Evolutionary conservation across 2,113 vertebrate species (phyloP).

Genomic region (Fulica atra): DNA sequence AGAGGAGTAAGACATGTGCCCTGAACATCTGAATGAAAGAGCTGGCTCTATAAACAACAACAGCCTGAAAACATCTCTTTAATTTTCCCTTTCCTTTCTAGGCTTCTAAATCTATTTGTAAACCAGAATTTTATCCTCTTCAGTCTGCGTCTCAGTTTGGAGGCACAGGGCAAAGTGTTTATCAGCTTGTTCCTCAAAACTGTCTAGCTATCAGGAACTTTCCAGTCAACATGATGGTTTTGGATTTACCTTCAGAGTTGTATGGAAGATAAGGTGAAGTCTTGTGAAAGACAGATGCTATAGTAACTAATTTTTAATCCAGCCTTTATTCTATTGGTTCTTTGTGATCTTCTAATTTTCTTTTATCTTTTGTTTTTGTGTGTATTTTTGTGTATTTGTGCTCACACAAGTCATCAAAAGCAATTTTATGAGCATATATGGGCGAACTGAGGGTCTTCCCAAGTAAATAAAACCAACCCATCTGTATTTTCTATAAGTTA

Average conservation of each 20-base stretch:
- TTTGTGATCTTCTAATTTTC: neutral
- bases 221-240: neutral
- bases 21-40: neutral
- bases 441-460: neutral
- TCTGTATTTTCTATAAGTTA: neutral
- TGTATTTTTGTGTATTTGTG: neutral
- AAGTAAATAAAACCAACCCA: neutral
- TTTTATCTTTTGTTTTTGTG: neutral
- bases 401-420: neutral
- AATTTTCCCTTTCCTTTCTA: neutral
- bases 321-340: neutral
- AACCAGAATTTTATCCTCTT: neutral
- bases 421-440: neutral
- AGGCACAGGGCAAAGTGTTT: neutral
- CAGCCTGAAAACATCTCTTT: neutral
- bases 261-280: neutral
- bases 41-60: neutral
- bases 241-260: neutral
- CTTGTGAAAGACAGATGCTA: neutral
- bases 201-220: neutral
- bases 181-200: neutral
- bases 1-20: neutral
- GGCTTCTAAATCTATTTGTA: neutral
- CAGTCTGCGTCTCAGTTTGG: neutral
- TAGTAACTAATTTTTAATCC: neutral